phyloP scores from a whole-genome alignment of 2,888 invertebrate species.

The Sepiola atlantica region DNA sequence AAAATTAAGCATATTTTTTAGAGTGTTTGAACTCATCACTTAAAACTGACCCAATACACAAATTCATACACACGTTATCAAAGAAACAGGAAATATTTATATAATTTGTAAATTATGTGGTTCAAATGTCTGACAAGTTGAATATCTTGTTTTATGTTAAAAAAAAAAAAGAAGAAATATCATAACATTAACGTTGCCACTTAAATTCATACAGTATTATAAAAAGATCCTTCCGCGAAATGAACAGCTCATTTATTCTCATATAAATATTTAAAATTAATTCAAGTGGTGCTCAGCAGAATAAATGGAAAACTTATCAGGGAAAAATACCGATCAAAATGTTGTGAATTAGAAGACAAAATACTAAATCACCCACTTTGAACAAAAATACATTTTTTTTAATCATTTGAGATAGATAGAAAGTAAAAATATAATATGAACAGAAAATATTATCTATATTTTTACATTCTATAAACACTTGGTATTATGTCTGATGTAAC shows the following conservation, averaged over 20 bases:
- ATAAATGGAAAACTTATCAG: neutral
- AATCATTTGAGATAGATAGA: neutral
- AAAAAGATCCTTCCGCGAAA: neutral
- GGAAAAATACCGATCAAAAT: neutral
- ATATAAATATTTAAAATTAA: neutral
- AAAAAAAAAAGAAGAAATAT: too few relatives aligned
- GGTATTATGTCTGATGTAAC: neutral
- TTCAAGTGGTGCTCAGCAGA: slow-evolving; percentile 18
- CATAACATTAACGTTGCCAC: neutral
- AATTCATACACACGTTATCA: neutral
- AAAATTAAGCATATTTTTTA: neutral
- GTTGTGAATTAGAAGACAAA: neutral
- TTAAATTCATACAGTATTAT: slow-evolving; percentile 11
- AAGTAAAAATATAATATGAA: neutral
- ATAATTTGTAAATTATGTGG: neutral
- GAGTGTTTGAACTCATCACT: neutral
- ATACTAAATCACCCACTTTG: neutral
- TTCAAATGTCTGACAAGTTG: neutral
- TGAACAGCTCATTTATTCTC: neutral
- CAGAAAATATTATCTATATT: neutral
- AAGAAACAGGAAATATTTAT: neutral
- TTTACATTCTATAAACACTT: neutral
- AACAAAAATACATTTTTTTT: neutral
- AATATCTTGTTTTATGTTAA: neutral
- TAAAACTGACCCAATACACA: neutral